phyloP scores from a whole-genome alignment of 2,888 invertebrate species.

The Meghimatium bilineatum region DNA sequence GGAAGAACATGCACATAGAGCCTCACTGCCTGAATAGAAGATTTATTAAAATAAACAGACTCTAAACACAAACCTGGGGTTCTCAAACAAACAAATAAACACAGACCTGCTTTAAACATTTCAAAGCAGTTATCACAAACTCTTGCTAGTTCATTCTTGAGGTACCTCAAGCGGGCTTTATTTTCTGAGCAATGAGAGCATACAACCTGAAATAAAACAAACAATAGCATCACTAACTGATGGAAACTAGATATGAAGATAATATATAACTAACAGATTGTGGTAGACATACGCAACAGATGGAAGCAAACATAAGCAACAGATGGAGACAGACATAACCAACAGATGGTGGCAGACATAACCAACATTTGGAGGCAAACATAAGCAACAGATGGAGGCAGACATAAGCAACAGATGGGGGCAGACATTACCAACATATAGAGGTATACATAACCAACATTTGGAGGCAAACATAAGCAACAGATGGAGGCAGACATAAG shows the following conservation, averaged over 20 bases:
- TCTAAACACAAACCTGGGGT: no score
- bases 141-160: constrained; percentile 78
- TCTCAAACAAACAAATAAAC: neutral
- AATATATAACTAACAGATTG: no score
- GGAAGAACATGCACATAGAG: no score
- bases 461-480: neutral
- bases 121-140: constrained; percentile 81
- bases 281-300: neutral
- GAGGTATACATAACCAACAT: neutral
- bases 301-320: neutral
- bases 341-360: neutral
- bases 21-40: no score
- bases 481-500: neutral
- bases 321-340: neutral
- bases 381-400: neutral
- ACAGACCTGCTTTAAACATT: constrained; percentile 70
- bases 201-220: constrained; percentile 79
- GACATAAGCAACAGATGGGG: neutral
- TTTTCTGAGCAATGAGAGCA: constrained; percentile 82
- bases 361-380: no score
- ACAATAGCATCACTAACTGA: neutral
- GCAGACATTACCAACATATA: neutral
- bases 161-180: constrained; percentile 80
- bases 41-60: no score
- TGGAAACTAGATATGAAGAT: neutral